Conservation (phyloP, 2,113 vertebrate species). For the Coregonus clupeaformis region DNA sequence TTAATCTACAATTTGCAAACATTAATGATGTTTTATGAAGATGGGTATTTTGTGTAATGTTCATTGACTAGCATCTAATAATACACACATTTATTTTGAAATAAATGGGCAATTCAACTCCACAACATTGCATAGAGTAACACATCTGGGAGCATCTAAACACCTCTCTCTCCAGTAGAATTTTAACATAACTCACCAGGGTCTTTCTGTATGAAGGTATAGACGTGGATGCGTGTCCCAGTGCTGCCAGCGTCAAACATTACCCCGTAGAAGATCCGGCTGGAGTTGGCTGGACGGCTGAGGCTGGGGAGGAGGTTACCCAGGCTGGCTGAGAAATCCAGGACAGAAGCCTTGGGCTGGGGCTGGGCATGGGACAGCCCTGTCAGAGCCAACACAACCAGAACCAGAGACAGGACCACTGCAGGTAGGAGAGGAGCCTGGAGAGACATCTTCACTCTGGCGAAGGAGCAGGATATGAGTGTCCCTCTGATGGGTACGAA, state of each 20-base stretch:
- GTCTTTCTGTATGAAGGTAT: conserved; percentile 84
- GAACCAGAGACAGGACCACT: conserved; percentile 44
- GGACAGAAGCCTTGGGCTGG: conserved; percentile 15
- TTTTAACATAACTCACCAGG: conserved; percentile 70
- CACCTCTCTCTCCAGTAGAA: neutral
- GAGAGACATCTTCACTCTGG: conserved; percentile 58
- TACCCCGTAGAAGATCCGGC: conserved; percentile 85
- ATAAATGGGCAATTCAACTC: too few relatives aligned
- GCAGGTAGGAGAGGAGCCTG: neutral
- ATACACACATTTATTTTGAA: too few relatives aligned
- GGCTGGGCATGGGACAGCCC: conserved; percentile 22
- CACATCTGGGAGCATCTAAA: too few relatives aligned
- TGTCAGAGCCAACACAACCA: neutral
- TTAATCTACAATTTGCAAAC: too few relatives aligned
- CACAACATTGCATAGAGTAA: too few relatives aligned
- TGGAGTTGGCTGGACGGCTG: conserved; percentile 78
- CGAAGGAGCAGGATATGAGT: conserved; percentile 1
- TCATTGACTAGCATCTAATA: too few relatives aligned
- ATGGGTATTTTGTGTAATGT: too few relatives aligned
- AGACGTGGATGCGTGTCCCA: conserved; percentile 93
- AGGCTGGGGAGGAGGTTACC: conserved; percentile 75
- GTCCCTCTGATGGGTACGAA: neutral
- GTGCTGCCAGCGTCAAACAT: conserved; percentile 99
- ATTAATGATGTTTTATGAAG: neutral
- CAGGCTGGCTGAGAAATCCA: conserved; percentile 61